These are phyloP conservation scores for Chromobotia macracanthus DNA, from an alignment of 2,797 vertebrate species.

Conservation along the genomic window DNA sequence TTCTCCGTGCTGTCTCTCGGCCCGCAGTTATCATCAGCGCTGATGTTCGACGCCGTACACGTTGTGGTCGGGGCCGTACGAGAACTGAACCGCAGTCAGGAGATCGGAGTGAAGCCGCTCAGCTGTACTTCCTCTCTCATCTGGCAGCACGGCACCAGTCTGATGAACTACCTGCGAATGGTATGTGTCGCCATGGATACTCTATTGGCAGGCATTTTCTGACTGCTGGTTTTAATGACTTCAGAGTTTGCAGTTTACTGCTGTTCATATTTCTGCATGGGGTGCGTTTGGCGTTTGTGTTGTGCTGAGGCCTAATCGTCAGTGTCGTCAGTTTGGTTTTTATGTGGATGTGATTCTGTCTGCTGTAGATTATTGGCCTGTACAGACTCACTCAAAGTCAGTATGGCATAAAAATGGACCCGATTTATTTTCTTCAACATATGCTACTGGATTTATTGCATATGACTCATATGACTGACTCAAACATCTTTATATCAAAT, in stretches of 20 bases:
- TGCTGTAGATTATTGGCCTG: background rate
- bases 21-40: slow-evolving; percentile 85
- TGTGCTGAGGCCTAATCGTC: too few relatives aligned
- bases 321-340: background rate
- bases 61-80: slow-evolving; percentile 91
- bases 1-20: background rate
- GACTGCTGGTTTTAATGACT: slow-evolving; percentile 13
- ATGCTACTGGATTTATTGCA: background rate
- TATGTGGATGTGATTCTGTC: background rate
- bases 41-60: slow-evolving; percentile 94
- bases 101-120: slow-evolving; percentile 90
- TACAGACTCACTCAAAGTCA: background rate
- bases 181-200: slow-evolving; percentile 69
- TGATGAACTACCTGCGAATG: slow-evolving; percentile 91
- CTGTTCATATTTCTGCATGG: background rate
- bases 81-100: slow-evolving; percentile 92
- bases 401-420: background rate
- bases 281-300: background rate
- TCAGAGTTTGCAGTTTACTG: slow-evolving; percentile 2
- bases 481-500: background rate
- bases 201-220: slow-evolving; percentile 33
- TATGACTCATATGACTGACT: background rate
- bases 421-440: slow-evolving; percentile 1
- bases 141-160: slow-evolving; percentile 90
- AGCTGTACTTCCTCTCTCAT: slow-evolving; percentile 85